phyloP scores from a whole-genome alignment of 2,113 vertebrate species.

The Corythoichthys intestinalis region DNA sequence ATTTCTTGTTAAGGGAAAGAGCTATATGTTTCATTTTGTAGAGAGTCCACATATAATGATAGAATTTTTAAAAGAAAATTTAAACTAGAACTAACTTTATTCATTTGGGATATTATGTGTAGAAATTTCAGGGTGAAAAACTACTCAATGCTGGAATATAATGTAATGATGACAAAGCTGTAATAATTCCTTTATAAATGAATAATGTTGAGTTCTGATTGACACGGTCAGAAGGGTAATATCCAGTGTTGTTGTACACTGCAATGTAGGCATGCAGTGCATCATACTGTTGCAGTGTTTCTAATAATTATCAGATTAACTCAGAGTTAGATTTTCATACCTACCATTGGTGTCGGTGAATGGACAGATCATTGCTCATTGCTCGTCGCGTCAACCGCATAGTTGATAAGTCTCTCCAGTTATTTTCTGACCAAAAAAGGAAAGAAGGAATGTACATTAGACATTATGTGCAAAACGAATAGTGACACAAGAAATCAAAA shows the following conservation, averaged over 20 bases:
- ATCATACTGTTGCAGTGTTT: neutral
- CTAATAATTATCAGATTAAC: neutral
- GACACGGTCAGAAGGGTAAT: neutral
- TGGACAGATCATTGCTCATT: neutral
- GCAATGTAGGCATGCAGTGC: neutral
- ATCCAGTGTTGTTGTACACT: neutral
- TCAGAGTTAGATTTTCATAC: neutral
- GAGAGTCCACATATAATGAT: too few species aligned
- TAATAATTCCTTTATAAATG: neutral
- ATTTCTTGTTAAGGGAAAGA: too few species aligned
- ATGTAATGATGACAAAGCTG: neutral
- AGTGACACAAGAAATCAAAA: slow-evolving; percentile 56
- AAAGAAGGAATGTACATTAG: slow-evolving; percentile 40
- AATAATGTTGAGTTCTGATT: neutral
- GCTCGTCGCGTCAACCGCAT: neutral
- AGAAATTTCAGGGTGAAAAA: too few species aligned
- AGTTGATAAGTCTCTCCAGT: neutral
- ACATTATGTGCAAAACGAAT: slow-evolving; percentile 19
- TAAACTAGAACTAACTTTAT: too few species aligned
- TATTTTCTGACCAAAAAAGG: slow-evolving; percentile 27
- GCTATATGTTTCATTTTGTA: too few species aligned
- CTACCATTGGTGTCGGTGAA: neutral
- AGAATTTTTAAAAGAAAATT: too few species aligned
- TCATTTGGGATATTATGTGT: too few species aligned
- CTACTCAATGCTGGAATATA: too few species aligned